Conservation (phyloP, 1,140 invertebrate species). For the Hestina assimilis region DNA sequence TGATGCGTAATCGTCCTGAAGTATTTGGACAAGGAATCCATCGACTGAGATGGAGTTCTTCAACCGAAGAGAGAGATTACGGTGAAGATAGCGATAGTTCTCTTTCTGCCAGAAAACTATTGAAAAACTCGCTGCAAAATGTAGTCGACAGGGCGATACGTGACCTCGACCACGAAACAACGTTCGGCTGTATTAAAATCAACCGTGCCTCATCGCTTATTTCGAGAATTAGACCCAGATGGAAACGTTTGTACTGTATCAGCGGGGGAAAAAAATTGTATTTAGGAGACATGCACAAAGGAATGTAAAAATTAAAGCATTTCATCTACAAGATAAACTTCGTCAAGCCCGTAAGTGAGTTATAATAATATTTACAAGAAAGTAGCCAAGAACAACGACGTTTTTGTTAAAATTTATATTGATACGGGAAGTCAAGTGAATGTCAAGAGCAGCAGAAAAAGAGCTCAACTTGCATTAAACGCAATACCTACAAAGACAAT, state of each 20-base stretch:
- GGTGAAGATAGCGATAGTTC: neutral
- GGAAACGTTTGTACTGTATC: neutral
- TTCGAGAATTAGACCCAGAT: neutral
- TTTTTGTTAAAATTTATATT: constrained; percentile 13
- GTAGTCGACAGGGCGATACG: constrained; percentile 12
- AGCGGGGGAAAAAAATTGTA: neutral
- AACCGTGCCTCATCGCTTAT: neutral
- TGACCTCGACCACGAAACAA: neutral
- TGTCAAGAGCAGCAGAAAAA: neutral
- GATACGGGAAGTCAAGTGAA: constrained; percentile 34
- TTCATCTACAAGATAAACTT: constrained; percentile 24
- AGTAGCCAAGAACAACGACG: constrained; percentile 17
- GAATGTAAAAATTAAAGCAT: constrained; percentile 17
- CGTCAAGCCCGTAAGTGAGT: constrained; percentile 31
- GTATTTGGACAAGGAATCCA: no score
- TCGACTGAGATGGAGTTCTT: no score
- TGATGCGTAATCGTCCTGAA: no score
- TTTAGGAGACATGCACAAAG: constrained; percentile 18
- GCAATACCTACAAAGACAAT: neutral
- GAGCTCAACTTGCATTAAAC: neutral
- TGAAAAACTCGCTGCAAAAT: constrained; percentile 3
- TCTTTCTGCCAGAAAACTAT: neutral
- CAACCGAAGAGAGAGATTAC: neutral
- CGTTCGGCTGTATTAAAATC: neutral
- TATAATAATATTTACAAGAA: constrained; percentile 24